phyloP scores from a whole-genome alignment of 2,113 vertebrate genomes.

The Chitala chitala region DNA sequence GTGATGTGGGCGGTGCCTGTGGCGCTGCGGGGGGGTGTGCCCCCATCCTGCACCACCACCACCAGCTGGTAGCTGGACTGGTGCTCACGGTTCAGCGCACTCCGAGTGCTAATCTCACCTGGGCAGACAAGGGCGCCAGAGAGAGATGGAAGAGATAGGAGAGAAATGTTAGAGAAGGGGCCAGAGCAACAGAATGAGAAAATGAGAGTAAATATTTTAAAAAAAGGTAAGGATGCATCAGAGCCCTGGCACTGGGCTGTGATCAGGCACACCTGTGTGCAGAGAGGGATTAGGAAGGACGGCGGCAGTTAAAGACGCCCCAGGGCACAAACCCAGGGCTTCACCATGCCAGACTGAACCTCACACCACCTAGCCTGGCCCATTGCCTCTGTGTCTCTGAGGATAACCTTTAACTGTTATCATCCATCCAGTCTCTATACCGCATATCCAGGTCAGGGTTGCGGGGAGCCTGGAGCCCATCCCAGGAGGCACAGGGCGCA shows the following conservation, averaged over 20 bases:
- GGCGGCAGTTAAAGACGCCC: no score
- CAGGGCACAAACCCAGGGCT: background rate
- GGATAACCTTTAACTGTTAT: no score
- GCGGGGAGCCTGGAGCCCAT: no score
- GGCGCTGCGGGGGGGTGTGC: constrained; percentile 81
- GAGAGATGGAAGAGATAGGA: background rate
- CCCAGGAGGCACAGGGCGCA: no score
- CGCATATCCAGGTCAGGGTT: no score
- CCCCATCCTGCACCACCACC: constrained; percentile 85
- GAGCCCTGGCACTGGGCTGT: no score
- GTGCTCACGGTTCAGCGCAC: constrained; percentile 80
- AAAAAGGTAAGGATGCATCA: no score
- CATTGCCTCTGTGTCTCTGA: background rate
- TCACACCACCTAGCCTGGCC: background rate
- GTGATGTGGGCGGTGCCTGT: constrained; percentile 83
- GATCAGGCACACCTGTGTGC: no score
- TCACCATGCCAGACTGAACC: background rate
- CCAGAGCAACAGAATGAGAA: no score
- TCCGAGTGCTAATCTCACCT: constrained; percentile 88
- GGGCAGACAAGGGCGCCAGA: constrained; percentile 1
- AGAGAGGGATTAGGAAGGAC: no score
- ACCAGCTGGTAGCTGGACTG: constrained; percentile 89
- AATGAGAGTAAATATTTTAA: background rate
- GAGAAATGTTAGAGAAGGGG: background rate
- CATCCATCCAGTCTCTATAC: no score